Evolutionary conservation across 2,888 invertebrate genomes (phyloP), one percentile per base, ranked within the genome.

Genomic region (Drosophila picticornis): DNA sequence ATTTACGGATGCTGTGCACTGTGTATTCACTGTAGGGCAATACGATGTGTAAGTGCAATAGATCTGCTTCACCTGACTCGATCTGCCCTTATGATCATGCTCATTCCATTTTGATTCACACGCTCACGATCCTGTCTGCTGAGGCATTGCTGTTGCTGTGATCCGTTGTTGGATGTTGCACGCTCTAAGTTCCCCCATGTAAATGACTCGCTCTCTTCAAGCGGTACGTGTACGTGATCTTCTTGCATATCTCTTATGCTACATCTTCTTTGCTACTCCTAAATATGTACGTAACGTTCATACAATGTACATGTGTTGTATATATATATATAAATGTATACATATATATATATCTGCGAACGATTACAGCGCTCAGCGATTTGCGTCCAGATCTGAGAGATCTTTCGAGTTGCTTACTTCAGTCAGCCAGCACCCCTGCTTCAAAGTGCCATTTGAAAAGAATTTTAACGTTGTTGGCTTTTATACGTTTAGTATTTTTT

Each of bases 121-220:
- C 85, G 85, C 85, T 85, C 90, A 85, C 90, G 85, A 85, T 86
- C 90, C 84, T 80, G 79, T 36, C 58, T 50, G 67, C 25, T 51
- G 25, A 25, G 46, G 25, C 46, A 46, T 46, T 46, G 46, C 25
- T 75, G 43, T 46, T 70, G 65, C 72, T 52, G 29, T 34, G 81
- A 84, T 88, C 80, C 48, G 73, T 73, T 79, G 79, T 67, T 72
- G 70, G 57, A 25, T 46, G 46, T 34, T 81, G 83, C 84, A 86
- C 63, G 85, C 58, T 77, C 75, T 67, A 69, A 63, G 90, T 81
- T 84, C 68, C 70, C 72, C 81, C 71, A 86, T 85, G 85, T 85
- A 85, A 90, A 89, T 89, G 90, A 85, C 85, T 90, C 85, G 90
- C 85, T 90, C 85, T 88, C 75, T 83, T 88, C 69, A 70, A 75